phyloP scores from a whole-genome alignment of 2,888 invertebrate genomes.

The Machimus rusticus region DNA sequence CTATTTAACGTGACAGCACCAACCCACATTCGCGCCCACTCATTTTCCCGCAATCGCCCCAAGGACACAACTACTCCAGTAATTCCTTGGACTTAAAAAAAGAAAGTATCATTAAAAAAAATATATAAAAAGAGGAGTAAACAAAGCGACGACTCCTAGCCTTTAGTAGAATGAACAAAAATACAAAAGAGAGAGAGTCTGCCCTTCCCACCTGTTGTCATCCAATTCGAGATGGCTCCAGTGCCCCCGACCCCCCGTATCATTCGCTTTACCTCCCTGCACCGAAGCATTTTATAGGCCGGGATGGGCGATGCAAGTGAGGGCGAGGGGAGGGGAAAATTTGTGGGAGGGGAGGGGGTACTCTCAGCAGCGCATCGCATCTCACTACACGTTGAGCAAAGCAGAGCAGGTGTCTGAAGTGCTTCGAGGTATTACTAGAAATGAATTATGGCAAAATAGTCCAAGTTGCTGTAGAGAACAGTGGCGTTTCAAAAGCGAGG shows the following conservation, averaged over 20 bases:
- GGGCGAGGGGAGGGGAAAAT: background rate
- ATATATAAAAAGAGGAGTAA: background rate
- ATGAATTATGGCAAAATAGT: constrained; percentile 34
- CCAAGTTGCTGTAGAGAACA: constrained; percentile 25
- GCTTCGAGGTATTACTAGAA: constrained; percentile 34
- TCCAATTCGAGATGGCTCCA: background rate
- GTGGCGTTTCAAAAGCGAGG: background rate
- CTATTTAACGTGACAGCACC: background rate
- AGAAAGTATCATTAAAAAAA: background rate
- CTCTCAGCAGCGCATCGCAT: constrained; percentile 4
- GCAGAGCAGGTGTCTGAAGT: constrained; percentile 36
- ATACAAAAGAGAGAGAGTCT: background rate
- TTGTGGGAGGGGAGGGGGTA: background rate
- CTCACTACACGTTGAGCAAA: constrained; percentile 16
- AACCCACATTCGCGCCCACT: background rate
- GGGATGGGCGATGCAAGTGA: background rate
- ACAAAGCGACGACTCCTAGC: background rate
- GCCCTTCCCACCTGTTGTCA: background rate
- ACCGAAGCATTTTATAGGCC: background rate
- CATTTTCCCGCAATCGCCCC: background rate
- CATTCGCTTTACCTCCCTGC: background rate
- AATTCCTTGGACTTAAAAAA: background rate
- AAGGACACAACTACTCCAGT: background rate
- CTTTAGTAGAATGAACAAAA: background rate
- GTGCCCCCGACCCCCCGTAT: background rate